Evolutionary conservation across 2,113 vertebrate genomes (phyloP), one percentile per base, ranked within the genome.

Genomic region (Boleophthalmus pectinirostris): DNA sequence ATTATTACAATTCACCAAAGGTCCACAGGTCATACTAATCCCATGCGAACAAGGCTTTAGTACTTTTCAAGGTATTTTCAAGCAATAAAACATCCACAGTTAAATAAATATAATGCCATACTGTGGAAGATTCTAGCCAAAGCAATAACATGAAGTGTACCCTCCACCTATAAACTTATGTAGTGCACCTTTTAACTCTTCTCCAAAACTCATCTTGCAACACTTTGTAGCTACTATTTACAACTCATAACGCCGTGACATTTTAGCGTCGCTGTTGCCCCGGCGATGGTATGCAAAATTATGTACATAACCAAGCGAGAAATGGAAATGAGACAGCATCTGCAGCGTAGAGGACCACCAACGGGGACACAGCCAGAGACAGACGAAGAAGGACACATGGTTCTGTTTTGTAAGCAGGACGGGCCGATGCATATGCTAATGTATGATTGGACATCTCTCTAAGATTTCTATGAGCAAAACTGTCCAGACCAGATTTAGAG

Each of bases 261-360:
- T 43, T 8, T 18, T 49, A 38, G 23, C 47, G 29, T 56, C 16
- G 15, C 57, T 16, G 23, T 68, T 69, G 38, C 63, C 73, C 83
- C 80, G 70, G 58, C 74, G 82, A 92, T 90, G 67, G 89, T 84
- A 93, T 89, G 92, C 88, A 91, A 87, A 93, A 88, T 90, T 91
- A 93, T 93, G 89, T 91, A 92, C 85, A 92, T 90, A 92, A 86
- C 77, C 75, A 78, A 92, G 79, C 77, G 63, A n/a, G 77, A 72
- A 84, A 90, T 88, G 84, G 78, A 91, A 90, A 93, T 91, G 33
- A 89, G 90, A 73, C 35, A 47, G 73, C 82, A 88, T 87, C 82
- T 88, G 83, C 79, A 80, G 72, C 45, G 65, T 75, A 74, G 78
- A 84, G 54, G 78, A 83, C 58, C 38, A 72, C 72, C 63, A 70